These are phyloP conservation scores for Athene noctua DNA, from an alignment of 2,113 vertebrate genomes.

Conservation along the genomic window DNA sequence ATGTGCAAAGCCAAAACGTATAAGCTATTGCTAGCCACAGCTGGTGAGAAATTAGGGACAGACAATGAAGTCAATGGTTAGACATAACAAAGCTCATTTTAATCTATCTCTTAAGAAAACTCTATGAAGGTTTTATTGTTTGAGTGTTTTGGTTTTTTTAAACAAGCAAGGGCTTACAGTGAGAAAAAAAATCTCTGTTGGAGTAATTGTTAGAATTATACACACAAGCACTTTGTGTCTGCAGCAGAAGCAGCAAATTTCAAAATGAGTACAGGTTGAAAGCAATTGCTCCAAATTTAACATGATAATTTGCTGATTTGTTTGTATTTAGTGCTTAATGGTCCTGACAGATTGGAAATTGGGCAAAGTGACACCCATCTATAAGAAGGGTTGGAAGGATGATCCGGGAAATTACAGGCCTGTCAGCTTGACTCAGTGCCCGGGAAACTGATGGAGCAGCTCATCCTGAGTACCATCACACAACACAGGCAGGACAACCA, in stretches of 20 bases:
- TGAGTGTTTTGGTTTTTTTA: not conserved
- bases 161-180: not conserved
- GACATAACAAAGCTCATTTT: not conserved
- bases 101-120: not conserved
- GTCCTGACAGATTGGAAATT: no score
- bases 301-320: not conserved
- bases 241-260: not conserved
- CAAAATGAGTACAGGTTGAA: not conserved
- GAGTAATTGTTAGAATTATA: not conserved
- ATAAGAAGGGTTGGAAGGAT: no score
- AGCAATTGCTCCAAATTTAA: not conserved
- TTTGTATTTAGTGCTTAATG: not conserved
- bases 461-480: no score
- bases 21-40: not conserved
- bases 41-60: not conserved
- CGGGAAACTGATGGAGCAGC: no score
- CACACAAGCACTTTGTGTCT: not conserved
- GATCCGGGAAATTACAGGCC: no score
- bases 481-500: no score
- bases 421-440: no score
- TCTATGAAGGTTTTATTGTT: not conserved
- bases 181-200: not conserved
- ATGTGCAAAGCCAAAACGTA: not conserved
- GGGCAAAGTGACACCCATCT: no score
- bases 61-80: not conserved